Conservation (phyloP, 2,113 vertebrate species). For the Columbina picui region DNA sequence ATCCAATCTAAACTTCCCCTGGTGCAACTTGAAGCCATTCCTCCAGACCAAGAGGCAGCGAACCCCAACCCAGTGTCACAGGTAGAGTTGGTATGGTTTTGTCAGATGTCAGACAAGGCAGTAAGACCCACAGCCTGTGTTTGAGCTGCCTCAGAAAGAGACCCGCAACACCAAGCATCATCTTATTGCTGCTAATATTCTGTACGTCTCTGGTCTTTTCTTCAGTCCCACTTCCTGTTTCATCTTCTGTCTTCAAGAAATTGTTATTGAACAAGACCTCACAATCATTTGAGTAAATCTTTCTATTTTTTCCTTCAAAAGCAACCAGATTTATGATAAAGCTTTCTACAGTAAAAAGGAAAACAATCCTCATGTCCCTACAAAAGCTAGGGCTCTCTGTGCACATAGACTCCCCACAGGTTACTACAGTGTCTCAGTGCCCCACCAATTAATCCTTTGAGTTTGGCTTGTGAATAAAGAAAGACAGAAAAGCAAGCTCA, state of each 20-base stretch:
- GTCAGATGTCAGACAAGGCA: background rate
- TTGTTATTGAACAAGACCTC: background rate
- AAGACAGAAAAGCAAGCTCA: background rate
- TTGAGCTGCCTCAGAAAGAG: background rate
- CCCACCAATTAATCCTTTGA: background rate
- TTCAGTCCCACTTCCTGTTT: background rate
- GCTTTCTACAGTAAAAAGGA: background rate
- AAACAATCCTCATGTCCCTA: background rate
- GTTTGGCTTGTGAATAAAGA: background rate
- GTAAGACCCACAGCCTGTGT: background rate
- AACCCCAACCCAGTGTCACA: rapidly evolving
- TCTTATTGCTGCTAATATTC: background rate
- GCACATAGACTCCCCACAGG: background rate
- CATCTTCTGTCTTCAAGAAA: background rate
- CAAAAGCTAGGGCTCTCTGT: background rate
- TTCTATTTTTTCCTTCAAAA: background rate
- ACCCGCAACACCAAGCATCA: background rate
- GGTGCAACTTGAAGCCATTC: too few relatives aligned
- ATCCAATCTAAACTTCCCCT: too few relatives aligned
- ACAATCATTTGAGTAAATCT: background rate
- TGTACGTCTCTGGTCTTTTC: background rate
- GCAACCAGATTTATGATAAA: background rate
- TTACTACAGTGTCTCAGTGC: background rate
- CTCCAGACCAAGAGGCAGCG: background rate
- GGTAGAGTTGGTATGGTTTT: background rate